Base-by-base conservation (phyloP, 2,888 invertebrate genomes). In the Tetragonula carbonaria region DNA sequence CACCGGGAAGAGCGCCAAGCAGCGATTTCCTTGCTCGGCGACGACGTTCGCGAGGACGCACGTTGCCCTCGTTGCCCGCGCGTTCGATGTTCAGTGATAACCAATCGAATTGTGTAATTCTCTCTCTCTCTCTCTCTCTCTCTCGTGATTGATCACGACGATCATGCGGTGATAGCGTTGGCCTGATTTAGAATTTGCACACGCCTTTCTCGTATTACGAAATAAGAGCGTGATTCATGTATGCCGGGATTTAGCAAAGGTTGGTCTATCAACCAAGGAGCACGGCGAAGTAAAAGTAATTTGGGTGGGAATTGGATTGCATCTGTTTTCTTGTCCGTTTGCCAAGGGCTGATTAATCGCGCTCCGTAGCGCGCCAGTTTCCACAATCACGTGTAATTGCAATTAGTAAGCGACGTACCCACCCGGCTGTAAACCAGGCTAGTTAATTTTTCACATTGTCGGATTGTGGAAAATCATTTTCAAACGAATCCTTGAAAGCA, bases 1-100 rank as follows among this genome's bases (percentile, higher is more conserved):
- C 88, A 76, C 38, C 88, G 63, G 82, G 82, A 88, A 84, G 84
- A 73, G 45, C 76, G 28, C 14, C 28, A 16, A 38, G 59, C 66
- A 11, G n/a, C 18, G 13, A 45, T 59, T 33, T 59, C 23, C n/a
- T 57, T 59, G 28, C 59, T 6, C 28, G 28, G 71, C 33, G 28
- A 2, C n/a, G n/a, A 14, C 14, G 2, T 23, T 11, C n/a, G 21
- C 63, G n/a, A 63, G 28, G 50, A 63, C 59, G 59, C 53, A 21
- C 28, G 21, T 51, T 28, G 45, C 45, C 45, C 45, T 45, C 45
- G n/a, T n/a, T 6, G 14, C 3, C 16, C 28, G 63, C 28, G 18
- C 14, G 45, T 63, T n/a, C 70, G 53, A 21, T n/a, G 45, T 63
- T n/a, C 70, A 28, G 13, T n/a, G n/a, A 45, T 11, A 55, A 33